Evolutionary conservation across 2,797 vertebrate genomes (phyloP).

Genomic region (Spheniscus humboldti): DNA sequence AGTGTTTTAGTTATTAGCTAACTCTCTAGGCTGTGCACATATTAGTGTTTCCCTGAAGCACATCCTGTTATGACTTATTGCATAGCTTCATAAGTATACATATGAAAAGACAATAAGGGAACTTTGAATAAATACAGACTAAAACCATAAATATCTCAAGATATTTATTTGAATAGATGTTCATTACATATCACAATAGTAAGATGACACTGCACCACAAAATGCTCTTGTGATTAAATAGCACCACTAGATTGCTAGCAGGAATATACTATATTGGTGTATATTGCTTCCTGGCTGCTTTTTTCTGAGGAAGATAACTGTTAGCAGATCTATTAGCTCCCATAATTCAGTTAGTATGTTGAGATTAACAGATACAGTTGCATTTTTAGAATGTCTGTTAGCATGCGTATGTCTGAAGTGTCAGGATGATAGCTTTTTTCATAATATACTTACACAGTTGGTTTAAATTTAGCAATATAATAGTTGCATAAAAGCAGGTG

Average conservation of each 20-base stretch:
- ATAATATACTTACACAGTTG: not conserved
- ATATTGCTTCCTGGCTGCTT: not conserved
- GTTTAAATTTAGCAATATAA: not conserved
- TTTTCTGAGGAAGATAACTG: not conserved
- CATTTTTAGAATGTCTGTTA: not conserved
- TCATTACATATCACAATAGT: not conserved
- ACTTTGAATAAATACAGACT: not conserved
- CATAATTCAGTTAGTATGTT: not conserved
- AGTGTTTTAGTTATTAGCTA: not conserved
- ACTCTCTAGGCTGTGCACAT: not conserved
- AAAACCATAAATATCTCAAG: not conserved
- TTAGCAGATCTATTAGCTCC: not conserved
- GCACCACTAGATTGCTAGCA: not conserved
- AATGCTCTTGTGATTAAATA: not conserved
- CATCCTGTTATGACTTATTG: not conserved
- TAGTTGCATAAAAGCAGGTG: not conserved
- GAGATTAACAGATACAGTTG: not conserved
- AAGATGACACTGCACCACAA: not conserved
- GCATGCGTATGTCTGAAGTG: not conserved
- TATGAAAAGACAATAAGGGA: not conserved
- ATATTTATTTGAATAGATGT: not conserved
- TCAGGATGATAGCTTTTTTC: not conserved
- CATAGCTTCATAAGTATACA: not conserved
- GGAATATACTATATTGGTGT: not conserved
- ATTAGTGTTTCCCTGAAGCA: not conserved